Percentiles rank a stretch among this genome's conserved stretches.
phyloP scores from a whole-genome alignment of 2,113 vertebrate genomes.

The Dromaius novaehollandiae region DNA sequence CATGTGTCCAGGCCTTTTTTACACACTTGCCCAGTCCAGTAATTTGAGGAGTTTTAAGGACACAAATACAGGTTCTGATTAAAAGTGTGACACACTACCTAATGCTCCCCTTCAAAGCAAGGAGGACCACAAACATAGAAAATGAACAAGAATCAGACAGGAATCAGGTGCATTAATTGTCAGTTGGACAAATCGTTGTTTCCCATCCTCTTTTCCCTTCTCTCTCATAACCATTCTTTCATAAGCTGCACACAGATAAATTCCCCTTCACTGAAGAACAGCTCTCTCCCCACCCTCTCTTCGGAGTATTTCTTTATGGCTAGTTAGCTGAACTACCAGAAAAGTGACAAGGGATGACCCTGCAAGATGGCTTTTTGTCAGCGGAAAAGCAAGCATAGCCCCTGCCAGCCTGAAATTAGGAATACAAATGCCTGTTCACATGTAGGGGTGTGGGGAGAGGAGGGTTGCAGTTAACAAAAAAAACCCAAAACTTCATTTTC shows the following conservation, averaged over 20 bases:
- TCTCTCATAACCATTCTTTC: background rate
- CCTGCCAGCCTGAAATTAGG: background rate
- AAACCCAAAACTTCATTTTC: background rate
- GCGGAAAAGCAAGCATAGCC: background rate
- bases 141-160: background rate
- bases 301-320: background rate
- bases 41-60: background rate
- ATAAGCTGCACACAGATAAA: background rate
- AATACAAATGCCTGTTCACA: background rate
- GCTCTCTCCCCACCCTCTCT: background rate
- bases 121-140: background rate
- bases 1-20: background rate
- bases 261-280: background rate
- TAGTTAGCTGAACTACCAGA: background rate
- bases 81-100: fast-evolving
- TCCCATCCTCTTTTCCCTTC: background rate
- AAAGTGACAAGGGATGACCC: background rate
- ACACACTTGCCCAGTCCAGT: background rate
- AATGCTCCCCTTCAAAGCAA: background rate
- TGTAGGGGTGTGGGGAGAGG: background rate
- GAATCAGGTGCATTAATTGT: background rate
- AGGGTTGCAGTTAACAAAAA: no score
- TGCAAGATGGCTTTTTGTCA: background rate
- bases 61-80: background rate
- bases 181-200: background rate